Evolutionary conservation across 2,113 vertebrate species (phyloP), one percentile per base, ranked within the genome.

Genomic region (Hemiprocne comata): DNA sequence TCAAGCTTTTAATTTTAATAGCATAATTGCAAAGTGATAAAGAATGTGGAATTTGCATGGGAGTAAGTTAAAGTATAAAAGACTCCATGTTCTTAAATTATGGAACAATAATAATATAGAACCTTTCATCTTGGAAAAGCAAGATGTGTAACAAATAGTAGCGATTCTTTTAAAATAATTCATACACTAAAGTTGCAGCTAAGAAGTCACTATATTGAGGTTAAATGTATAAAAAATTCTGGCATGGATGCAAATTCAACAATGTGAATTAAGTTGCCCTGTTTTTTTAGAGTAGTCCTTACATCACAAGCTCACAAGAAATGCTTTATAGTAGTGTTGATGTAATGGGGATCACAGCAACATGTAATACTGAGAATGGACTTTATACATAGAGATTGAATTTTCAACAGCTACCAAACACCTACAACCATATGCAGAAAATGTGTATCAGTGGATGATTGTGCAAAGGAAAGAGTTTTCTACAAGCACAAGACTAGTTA

Each of bases 1-100:
- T 83, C 77, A 89, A 93, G 38, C 20, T 42, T 95, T 92, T 94
- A 71, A 60, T 90, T 97, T 97, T 97, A 67, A 91, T 72, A 90
- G 62, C 48, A 71, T 77, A 90, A 50, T 89, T 96, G 78, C 70
- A 91, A 89, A 97, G 85, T 66, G 87, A 95, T 18, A 58, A 62
- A 83, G 50, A 79, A 57, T 2, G 11, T 71, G 6, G 29, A 93
- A 81, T 92, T 90, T 87, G 40, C 34, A 42, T 78, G 46, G 34
- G 23, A 73, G 48, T 81, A 48, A 81, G n/a, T 60, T 81, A 93
- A 89, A 86, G 69, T 34, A 81, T 77, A 65, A 92, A 94, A 42
- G 72, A 81, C 53, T 70, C 31, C 12, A 58, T 62, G 48, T 71
- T 94, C 73, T 78, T 74, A 71, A 90, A 71, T 71, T 64, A 60